Percentiles rank a stretch among this genome's conserved stretches.
Evolutionary conservation across 2,113 vertebrate genomes (phyloP).

Genomic region (Amblyornis subalaris): DNA sequence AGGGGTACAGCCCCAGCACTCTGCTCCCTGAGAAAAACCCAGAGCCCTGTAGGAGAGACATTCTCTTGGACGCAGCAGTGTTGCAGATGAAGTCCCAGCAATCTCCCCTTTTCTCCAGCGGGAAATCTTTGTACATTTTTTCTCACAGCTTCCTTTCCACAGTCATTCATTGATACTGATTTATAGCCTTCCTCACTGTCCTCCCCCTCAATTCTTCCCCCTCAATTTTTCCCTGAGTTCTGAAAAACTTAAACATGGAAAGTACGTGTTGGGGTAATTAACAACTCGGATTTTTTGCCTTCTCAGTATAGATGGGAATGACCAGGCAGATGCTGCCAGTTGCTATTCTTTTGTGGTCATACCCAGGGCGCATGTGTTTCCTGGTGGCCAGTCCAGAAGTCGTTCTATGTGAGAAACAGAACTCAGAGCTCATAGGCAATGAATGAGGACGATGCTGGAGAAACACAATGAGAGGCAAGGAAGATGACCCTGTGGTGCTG

Average conservation of each 20-base stretch:
- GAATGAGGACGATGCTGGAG: rapidly evolving
- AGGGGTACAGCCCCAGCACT: not conserved
- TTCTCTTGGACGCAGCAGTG: not conserved
- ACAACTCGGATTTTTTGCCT: not conserved
- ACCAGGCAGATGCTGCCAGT: not conserved
- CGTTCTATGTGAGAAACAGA: not conserved
- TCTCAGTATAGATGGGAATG: not conserved
- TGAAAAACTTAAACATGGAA: not conserved
- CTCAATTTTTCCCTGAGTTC: no score
- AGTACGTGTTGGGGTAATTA: rapidly evolving
- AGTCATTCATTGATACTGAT: not conserved
- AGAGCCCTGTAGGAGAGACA: rapidly evolving
- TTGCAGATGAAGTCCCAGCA: not conserved
- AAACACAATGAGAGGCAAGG: rapidly evolving
- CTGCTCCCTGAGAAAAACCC: not conserved
- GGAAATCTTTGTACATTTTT: not conserved
- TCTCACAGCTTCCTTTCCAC: not conserved
- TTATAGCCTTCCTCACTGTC: not conserved
- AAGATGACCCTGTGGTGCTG: rapidly evolving
- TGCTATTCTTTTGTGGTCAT: no score
- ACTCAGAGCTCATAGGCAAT: rapidly evolving
- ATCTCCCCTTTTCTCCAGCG: not conserved
- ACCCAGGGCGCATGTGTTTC: rapidly evolving
- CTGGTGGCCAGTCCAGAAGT: not conserved
- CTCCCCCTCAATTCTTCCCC: not conserved